These are phyloP conservation scores for Columba guinea DNA, from an alignment of 2,797 vertebrate species.

Conservation along the genomic window DNA sequence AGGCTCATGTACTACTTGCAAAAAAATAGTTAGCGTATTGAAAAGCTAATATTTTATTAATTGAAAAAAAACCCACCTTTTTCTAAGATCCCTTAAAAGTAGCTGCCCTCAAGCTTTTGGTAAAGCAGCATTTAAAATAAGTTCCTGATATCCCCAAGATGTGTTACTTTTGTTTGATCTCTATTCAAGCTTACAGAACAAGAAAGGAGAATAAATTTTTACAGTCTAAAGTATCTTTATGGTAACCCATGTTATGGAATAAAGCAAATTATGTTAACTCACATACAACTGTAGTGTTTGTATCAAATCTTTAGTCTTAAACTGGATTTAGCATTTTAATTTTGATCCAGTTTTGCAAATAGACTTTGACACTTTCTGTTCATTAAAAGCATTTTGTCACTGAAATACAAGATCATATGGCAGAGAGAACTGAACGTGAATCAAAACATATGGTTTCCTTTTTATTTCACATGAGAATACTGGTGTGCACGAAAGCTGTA, in stretches of 20 bases:
- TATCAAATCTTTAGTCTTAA: neutral
- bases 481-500: neutral
- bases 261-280: neutral
- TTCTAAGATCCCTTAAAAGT: neutral
- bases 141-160: neutral
- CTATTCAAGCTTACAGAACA: neutral
- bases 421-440: neutral
- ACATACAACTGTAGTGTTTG: neutral
- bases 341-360: neutral
- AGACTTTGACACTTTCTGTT: neutral
- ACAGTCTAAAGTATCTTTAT: neutral
- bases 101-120: neutral
- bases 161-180: neutral
- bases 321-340: neutral
- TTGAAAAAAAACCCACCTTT: neutral
- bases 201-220: neutral
- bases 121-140: conserved; percentile 10
- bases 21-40: neutral
- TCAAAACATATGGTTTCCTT: neutral
- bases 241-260: neutral
- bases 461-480: neutral
- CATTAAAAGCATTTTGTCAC: neutral
- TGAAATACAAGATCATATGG: neutral
- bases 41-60: conserved; percentile 21
- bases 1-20: neutral